These are phyloP conservation scores for Ochropleura leucogaster DNA, from an alignment of 2,888 invertebrate species.

Conservation along the genomic window DNA sequence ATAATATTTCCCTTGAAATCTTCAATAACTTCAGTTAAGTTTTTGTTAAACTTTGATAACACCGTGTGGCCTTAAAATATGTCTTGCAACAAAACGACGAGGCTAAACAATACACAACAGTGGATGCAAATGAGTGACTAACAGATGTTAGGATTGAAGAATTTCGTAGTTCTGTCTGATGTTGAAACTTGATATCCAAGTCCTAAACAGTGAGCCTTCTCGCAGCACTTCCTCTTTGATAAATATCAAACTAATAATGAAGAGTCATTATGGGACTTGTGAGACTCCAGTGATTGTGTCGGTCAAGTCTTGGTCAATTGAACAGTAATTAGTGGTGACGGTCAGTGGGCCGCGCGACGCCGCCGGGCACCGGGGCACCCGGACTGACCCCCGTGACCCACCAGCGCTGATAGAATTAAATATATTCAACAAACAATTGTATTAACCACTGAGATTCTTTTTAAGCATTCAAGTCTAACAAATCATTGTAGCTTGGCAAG, in stretches of 20 bases:
- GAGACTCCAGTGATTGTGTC: conserved; percentile 36
- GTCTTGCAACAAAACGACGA: not conserved
- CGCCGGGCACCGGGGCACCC: not conserved
- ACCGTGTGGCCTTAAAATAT: not conserved
- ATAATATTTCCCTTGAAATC: too few species aligned
- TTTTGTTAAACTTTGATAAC: not conserved
- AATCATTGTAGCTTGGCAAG: not conserved
- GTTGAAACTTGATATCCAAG: too few species aligned
- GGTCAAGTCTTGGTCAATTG: conserved; percentile 70
- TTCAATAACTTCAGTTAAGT: not conserved
- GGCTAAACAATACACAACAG: too few species aligned
- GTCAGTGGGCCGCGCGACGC: conserved; percentile 54
- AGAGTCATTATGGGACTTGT: conserved; percentile 1
- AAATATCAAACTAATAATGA: not conserved
- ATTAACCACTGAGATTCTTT: not conserved
- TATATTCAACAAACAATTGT: conserved; percentile 4
- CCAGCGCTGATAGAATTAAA: not conserved
- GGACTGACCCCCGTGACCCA: conserved; percentile 10
- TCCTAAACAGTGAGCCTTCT: too few species aligned
- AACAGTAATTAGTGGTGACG: conserved; percentile 62
- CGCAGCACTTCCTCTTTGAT: not conserved
- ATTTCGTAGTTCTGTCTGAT: too few species aligned
- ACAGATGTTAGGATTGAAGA: too few species aligned
- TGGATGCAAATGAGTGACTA: too few species aligned
- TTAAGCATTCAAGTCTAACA: not conserved